Percentiles rank a stretch among this genome's conserved stretches.
These are phyloP conservation scores for Tyrophagus putrescentiae DNA, from an alignment of 1,140 invertebrate genomes.

Conservation along the genomic window DNA sequence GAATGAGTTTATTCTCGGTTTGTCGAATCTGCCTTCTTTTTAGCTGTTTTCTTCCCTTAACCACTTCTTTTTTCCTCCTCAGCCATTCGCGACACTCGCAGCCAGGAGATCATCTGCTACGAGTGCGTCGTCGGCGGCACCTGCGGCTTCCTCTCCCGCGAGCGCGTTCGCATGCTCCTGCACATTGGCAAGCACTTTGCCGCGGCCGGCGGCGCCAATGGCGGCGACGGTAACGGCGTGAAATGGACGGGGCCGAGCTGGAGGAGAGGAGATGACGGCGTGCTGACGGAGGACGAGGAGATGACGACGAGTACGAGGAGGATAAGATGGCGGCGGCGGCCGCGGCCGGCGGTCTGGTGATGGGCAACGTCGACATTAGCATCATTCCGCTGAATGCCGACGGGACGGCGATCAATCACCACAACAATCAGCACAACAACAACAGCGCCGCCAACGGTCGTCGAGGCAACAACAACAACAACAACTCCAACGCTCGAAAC, in stretches of 20 bases:
- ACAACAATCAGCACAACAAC: not conserved
- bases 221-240: not conserved
- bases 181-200: constrained; percentile 11
- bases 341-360: too few species aligned
- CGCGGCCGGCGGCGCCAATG: not conserved
- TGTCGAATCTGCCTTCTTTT: not conserved
- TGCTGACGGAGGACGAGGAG: too few species aligned
- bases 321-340: too few species aligned
- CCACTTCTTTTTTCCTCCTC: not conserved
- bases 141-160: constrained; percentile 13
- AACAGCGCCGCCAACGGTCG: not conserved
- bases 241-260: not conserved
- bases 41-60: not conserved
- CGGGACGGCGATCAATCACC: not conserved
- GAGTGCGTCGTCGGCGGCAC: not conserved
- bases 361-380: not conserved
- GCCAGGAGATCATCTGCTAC: constrained; percentile 3
- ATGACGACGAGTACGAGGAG: too few species aligned
- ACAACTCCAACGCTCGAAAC: not conserved
- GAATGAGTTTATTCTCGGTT: constrained; percentile 8
- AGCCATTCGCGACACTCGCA: not conserved
- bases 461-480: constrained; percentile 6
- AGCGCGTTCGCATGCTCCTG: constrained; percentile 5
- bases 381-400: constrained; percentile 6
- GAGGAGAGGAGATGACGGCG: not conserved